A percentile compares a stretch with the other conserved stretches of the same genome.
Evolutionary conservation across 2,888 invertebrate genomes (phyloP).

Genomic region (Gerris lacustris): DNA sequence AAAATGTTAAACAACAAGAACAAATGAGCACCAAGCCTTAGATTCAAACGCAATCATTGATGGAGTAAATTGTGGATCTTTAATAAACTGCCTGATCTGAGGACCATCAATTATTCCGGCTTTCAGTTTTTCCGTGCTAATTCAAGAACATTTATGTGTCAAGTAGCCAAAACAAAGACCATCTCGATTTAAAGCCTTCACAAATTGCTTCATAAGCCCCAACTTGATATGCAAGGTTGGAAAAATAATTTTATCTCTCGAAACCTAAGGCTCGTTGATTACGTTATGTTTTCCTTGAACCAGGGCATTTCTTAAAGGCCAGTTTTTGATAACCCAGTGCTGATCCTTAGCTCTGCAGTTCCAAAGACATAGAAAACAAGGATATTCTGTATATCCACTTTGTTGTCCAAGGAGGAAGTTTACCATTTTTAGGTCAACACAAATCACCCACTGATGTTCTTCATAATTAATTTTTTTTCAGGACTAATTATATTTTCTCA

Average conservation of each 20-base stretch:
- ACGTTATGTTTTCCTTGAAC: conserved; percentile 10
- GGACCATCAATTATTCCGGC: conserved; percentile 29
- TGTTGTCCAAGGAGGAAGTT: conserved; percentile 31
- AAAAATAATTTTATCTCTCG: conserved; percentile 23
- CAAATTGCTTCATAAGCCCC: conserved; percentile 31
- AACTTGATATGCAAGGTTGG: conserved; percentile 32
- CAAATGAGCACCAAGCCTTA: conserved; percentile 6
- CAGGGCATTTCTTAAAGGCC: conserved; percentile 8
- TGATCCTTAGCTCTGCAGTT: conserved; percentile 25
- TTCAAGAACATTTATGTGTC: conserved; percentile 19
- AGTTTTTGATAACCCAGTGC: not conserved
- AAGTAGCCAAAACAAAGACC: conserved; percentile 27
- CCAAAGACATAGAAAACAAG: conserved; percentile 30
- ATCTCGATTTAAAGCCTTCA: conserved; percentile 26
- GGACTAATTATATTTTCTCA: conserved; percentile 20
- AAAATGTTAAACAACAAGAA: not conserved
- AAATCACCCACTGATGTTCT: conserved; percentile 29
- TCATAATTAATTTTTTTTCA: conserved; percentile 28
- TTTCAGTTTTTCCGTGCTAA: conserved; percentile 27
- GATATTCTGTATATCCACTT: conserved; percentile 31
- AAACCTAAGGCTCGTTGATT: conserved; percentile 18
- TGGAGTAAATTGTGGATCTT: conserved; percentile 24
- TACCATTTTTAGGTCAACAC: conserved; percentile 29
- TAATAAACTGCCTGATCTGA: conserved; percentile 27
- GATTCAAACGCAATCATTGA: conserved; percentile 24